Percentiles rank a stretch among this genome's conserved stretches.
Evolutionary conservation across 1,140 invertebrate species (phyloP).

Genomic region (Drosophila santomea): DNA sequence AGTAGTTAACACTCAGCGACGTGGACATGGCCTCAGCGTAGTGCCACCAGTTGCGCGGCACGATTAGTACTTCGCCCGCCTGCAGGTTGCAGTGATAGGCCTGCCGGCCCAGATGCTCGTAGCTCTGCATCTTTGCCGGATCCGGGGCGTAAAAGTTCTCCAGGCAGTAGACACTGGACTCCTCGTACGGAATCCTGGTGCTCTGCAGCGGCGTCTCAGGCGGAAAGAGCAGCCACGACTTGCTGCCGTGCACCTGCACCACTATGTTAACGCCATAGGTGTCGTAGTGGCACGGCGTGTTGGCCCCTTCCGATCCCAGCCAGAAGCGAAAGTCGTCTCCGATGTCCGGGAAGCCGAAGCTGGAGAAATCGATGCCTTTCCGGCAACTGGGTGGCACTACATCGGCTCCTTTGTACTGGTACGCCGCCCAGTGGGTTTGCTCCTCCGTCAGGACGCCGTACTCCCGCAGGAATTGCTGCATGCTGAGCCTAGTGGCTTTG

Average conservation of each 20-base stretch:
- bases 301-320: constrained; percentile 94
- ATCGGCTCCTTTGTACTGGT: constrained; percentile 85
- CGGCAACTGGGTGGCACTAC: constrained; percentile 55
- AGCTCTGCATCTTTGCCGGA: constrained; percentile 15
- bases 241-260: constrained; percentile 95
- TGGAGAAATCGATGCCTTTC: constrained; percentile 67
- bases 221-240: constrained; percentile 97
- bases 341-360: constrained; percentile 89
- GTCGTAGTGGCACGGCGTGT: constrained; percentile 97
- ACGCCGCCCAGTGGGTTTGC: constrained; percentile 86
- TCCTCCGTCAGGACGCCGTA: constrained; percentile 61
- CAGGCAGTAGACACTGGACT: constrained; percentile 97
- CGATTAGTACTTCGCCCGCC: constrained; percentile 94
- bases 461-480: constrained; percentile 87
- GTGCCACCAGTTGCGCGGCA: constrained; percentile 98
- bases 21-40: constrained; percentile 93
- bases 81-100: constrained; percentile 88
- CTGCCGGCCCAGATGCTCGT: constrained; percentile 31
- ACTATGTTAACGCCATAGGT: constrained; percentile 97
- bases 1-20: constrained; percentile 93
- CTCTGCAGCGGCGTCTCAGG: constrained; percentile 91
- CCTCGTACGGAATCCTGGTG: constrained; percentile 97
- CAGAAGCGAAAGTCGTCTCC: constrained; percentile 93
- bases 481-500: constrained; percentile 86
- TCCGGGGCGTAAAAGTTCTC: constrained; percentile 90